A percentile compares a stretch with the other conserved stretches of the same genome.
phyloP scores from a whole-genome alignment of 2,797 vertebrate genomes.

The Notolepis coatsorum region DNA sequence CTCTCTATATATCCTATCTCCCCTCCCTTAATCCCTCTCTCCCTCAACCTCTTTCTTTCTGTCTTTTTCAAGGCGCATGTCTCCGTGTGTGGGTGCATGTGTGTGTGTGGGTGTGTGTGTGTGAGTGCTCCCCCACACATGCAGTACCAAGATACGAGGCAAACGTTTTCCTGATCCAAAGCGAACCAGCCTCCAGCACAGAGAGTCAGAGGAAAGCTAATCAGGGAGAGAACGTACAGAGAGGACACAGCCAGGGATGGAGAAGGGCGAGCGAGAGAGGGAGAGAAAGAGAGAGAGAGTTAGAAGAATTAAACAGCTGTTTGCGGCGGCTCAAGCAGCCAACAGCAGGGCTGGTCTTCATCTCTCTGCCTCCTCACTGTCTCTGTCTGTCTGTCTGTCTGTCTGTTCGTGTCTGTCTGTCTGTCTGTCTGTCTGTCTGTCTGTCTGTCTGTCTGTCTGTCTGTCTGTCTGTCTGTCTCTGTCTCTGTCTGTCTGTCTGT shows the following conservation, averaged over 20 bases:
- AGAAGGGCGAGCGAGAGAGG: background rate
- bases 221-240: conserved; percentile 25
- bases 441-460: background rate
- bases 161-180: conserved; percentile 52
- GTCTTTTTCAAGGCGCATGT: background rate
- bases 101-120: conserved; percentile 13
- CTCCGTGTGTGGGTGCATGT: conserved; percentile 7
- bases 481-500: background rate
- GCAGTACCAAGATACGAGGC: conserved; percentile 49
- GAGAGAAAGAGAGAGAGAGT: conserved; percentile 33
- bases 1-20: conserved; percentile 12
- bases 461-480: background rate
- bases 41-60: too few relatives aligned
- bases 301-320: conserved; percentile 68
- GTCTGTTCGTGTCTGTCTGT: conserved; percentile 1
- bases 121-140: too few relatives aligned
- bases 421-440: background rate
- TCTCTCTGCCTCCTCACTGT: conserved; percentile 39
- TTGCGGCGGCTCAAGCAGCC: conserved; percentile 67
- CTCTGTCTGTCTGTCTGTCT: background rate
- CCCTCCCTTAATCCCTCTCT: background rate
- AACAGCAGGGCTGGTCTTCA: conserved; percentile 57
- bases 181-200: conserved; percentile 33
- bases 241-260: conserved; percentile 5
- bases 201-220: conserved; percentile 19